Evolutionary conservation across 2,113 vertebrate genomes (phyloP).

Genomic region (Saccopteryx leptura): DNA sequence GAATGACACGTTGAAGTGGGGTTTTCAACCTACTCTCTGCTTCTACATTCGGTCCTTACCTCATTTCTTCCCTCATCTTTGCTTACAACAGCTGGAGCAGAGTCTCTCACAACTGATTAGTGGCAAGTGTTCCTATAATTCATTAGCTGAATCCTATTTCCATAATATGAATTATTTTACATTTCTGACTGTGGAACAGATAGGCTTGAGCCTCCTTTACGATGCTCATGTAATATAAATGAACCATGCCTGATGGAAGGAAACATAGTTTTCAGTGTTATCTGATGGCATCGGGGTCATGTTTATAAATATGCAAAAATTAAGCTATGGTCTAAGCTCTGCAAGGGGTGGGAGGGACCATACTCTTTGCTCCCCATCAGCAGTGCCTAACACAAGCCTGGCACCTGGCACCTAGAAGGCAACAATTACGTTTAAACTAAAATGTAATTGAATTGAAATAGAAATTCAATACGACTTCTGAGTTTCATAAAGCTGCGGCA

Average conservation of each 20-base stretch:
- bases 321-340: not conserved
- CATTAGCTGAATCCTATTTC: not conserved
- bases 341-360: not conserved
- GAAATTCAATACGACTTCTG: not conserved
- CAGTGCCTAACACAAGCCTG: not conserved
- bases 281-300: not conserved
- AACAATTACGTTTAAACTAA: not conserved
- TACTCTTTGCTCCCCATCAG: not conserved
- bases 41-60: not conserved
- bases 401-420: not conserved
- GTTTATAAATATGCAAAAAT: not conserved
- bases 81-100: not conserved
- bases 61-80: constrained; percentile 1
- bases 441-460: not conserved
- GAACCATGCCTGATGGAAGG: not conserved
- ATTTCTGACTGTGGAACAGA: constrained; percentile 1
- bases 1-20: not conserved
- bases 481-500: not conserved
- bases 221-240: not conserved
- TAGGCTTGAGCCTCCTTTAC: not conserved
- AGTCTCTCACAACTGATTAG: not conserved
- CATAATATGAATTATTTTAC: constrained; percentile 20
- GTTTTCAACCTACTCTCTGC: not conserved
- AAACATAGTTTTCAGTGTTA: not conserved
- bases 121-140: constrained; percentile 26